Base-by-base conservation (phyloP, 1,140 invertebrate genomes). In the Paracyclopina nana region DNA sequence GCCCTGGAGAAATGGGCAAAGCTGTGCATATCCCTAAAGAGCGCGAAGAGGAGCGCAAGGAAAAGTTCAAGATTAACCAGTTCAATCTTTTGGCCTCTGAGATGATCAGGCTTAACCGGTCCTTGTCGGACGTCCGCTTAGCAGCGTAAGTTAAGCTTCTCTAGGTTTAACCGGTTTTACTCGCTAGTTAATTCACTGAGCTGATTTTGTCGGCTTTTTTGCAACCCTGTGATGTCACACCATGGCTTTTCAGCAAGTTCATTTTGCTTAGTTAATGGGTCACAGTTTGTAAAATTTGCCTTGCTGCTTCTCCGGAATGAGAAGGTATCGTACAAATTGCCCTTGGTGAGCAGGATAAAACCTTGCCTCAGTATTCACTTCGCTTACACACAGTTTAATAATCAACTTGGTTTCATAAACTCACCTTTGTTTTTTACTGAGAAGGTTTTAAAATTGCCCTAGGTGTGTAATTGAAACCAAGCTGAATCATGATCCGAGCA, bases 41-140 rank as follows among this genome's bases (percentile, higher is more conserved):
- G 18, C 74, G 82, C 62, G 81, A 94, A 59, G 76, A 75, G 41
- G 64, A 84, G 26, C 85, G 90, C 71, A 80, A 91, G 67, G 85
- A 94, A 58, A 86, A 88, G 62, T 96, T 96, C 65, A 91, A 92
- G 65, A 72, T 90, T 55, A 95, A 97, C 70, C 90, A 99, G 68
- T 99, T 99, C 67, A 99, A 99, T 70, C 70, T 98, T 54, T 67
- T 96, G 62, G 92, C 91, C 41, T 95, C 87, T 65, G 91, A 99
- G 67, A 82, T 86, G 74, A 96, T 99, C 57, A 88, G 90, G 28
- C 65, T 98, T 28, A 98, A 98, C 69, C 72, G 95, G 59, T 88
- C 86, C 6, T 69, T 99, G 12, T 79, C 83, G 16, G 95, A 99
- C 70, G 84, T 96, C 49, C 69, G 95, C 60, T 78, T 92, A 61